Conservation (phyloP, 2,113 vertebrate species). For the Tenrec ecaudatus region DNA sequence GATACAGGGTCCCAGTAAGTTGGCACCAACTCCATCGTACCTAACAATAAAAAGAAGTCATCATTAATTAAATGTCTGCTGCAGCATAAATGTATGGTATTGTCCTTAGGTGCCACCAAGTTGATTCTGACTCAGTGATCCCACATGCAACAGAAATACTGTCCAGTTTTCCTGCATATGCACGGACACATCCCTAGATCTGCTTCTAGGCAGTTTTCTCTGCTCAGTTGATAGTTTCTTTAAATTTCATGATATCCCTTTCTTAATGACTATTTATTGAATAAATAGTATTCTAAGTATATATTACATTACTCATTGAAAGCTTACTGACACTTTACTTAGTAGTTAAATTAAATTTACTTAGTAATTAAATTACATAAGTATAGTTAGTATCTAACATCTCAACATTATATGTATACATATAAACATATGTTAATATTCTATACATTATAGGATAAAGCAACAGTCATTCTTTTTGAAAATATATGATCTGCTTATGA, state of each 20-base stretch:
- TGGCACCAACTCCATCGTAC: too few species aligned
- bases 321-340: conserved; percentile 25
- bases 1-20: too few species aligned
- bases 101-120: too few species aligned
- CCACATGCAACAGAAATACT: too few species aligned
- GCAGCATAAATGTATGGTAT: too few species aligned
- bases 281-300: conserved; percentile 5
- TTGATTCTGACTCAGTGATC: too few species aligned
- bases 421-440: neutral
- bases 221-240: neutral
- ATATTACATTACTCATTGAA: neutral
- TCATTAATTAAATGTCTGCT: too few species aligned
- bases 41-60: too few species aligned
- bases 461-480: neutral
- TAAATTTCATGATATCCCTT: neutral
- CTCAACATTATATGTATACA: neutral
- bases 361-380: too few species aligned
- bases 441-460: neutral
- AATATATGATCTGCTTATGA: neutral
- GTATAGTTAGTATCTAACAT: neutral
- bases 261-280: neutral
- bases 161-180: neutral
- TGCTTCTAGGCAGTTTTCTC: neutral
- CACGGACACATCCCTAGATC: neutral
- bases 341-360: neutral